Evolutionary conservation across 2,888 invertebrate species (phyloP).

Genomic region (Noctua janthe): DNA sequence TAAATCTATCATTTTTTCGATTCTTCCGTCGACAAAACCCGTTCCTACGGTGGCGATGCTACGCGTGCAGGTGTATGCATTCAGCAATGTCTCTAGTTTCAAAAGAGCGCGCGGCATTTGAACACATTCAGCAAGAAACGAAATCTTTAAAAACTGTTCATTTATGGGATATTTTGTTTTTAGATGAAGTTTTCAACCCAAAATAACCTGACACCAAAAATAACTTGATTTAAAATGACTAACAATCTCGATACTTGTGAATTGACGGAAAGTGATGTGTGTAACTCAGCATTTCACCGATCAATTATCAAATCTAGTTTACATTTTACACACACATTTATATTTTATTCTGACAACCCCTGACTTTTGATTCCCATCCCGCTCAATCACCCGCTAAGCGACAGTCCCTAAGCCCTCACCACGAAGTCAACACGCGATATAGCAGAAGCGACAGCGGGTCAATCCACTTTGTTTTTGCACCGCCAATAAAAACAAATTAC

Average conservation of each 20-base stretch:
- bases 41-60: no score
- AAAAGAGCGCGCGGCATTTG: background rate
- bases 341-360: background rate
- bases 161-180: no score
- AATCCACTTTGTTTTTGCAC: slow-evolving; percentile 89
- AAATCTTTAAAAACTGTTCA: background rate
- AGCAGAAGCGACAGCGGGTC: slow-evolving; percentile 83
- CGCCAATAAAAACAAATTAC: slow-evolving; percentile 87
- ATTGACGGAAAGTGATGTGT: background rate
- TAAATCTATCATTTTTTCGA: no score
- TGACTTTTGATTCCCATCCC: background rate
- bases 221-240: no score
- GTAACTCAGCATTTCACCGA: background rate
- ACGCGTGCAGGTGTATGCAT: background rate
- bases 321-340: background rate
- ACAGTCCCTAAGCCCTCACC: slow-evolving; percentile 55
- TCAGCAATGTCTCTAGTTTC: background rate
- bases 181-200: no score
- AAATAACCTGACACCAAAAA: no score
- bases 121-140: background rate
- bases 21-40: no score
- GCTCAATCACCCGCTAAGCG: slow-evolving; percentile 53
- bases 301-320: background rate
- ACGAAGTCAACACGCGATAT: slow-evolving; percentile 82
- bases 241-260: background rate